Base-by-base conservation (phyloP, 2,113 vertebrate species). In the Amblyornis subalaris region DNA sequence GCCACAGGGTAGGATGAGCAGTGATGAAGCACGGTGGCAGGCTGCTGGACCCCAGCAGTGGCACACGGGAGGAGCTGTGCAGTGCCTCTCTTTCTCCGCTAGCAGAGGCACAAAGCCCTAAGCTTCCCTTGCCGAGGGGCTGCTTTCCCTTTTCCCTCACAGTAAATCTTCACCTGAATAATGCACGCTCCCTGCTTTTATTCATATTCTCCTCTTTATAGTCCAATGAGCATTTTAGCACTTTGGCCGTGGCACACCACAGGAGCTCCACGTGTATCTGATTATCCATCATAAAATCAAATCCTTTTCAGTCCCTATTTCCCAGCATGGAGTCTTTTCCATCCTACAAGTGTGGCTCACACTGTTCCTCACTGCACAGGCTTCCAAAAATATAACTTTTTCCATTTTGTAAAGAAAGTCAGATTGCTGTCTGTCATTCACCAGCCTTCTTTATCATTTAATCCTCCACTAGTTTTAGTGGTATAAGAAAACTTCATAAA, bases 241-340 rank as follows among this genome's bases (percentile, higher is more conserved):
- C 76, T 95, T 85, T 67, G 85, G 55, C 47, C 22, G 0, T 64
- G 55, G 75, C 0, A 0, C 78, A 29, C 69, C 0, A 0, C 6
- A 0, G 72, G 79, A 89, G n/a, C 26, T 74, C 67, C 79, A 74
- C 38, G 47, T 85, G 72, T 89, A 92, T 92, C 62, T 90, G 90
- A 92, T 95, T 95, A 94, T 84, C 72, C 78, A 76, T 74, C 89
- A 77, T 80, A 90, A 94, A 93, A 93, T 93, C 76, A 94, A 95
- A 83, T 77, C 83, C 72, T 78, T 92, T 90, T 93, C 69, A 90
- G 83, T 62, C 67, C 47, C 35, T 86, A 5, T 80, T 93, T 90
- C 90, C 47, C 88, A 77, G 88, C 64, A 83, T 92, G 92, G 31
- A 92, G 72, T 40, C 67, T 79, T 66, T 91, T 88, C 85, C 71